These are phyloP conservation scores for Merodon equestris DNA, from an alignment of 2,888 invertebrate genomes.

Conservation along the genomic window DNA sequence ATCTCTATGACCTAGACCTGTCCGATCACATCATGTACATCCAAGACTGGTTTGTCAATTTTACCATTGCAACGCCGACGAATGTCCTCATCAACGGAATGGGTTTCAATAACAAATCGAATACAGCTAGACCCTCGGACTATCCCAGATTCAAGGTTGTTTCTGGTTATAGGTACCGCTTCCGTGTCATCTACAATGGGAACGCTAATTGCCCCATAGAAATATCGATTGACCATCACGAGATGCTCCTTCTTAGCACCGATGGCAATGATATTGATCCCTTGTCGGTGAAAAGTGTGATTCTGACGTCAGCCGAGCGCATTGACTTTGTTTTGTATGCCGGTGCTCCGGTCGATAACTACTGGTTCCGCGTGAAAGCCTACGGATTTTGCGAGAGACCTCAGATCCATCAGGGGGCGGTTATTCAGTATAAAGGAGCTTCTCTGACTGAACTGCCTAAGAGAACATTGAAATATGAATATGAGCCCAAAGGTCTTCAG, in stretches of 20 bases:
- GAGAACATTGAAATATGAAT: conserved; percentile 71
- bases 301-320: conserved; percentile 74
- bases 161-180: conserved; percentile 75
- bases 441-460: conserved; percentile 65
- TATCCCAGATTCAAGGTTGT: conserved; percentile 73
- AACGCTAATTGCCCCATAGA: conserved; percentile 74
- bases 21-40: conserved; percentile 74
- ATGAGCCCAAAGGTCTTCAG: conserved; percentile 70
- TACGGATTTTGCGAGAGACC: conserved; percentile 73
- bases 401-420: conserved; percentile 74
- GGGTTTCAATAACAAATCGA: conserved; percentile 71
- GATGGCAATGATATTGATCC: conserved; percentile 76
- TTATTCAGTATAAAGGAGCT: conserved; percentile 74
- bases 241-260: conserved; percentile 73
- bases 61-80: conserved; percentile 72
- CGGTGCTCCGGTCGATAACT: conserved; percentile 73
- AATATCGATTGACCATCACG: conserved; percentile 74
- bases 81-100: conserved; percentile 75
- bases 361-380: conserved; percentile 76
- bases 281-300: conserved; percentile 73
- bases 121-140: conserved; percentile 57
- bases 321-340: conserved; percentile 75
- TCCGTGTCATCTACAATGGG: conserved; percentile 75
- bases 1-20: conserved; percentile 74
- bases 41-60: conserved; percentile 75